Percentiles rank a stretch among this genome's conserved stretches.
phyloP scores from a whole-genome alignment of 2,113 vertebrate genomes.

The Corythaixoides concolor region DNA sequence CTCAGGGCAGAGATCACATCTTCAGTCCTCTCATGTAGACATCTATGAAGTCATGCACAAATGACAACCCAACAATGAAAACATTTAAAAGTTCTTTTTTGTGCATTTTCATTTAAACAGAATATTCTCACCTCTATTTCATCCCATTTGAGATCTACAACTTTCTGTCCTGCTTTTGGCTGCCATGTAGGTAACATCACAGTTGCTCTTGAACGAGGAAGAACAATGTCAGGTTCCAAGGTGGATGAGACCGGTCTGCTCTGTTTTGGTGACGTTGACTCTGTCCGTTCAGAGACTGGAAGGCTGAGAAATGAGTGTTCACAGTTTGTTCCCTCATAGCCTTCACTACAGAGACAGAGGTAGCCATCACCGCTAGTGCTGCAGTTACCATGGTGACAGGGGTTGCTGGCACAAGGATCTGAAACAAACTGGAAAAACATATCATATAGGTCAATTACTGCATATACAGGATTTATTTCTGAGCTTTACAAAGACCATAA shows the following conservation, averaged over 20 bases:
- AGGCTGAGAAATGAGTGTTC: constrained; percentile 68
- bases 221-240: constrained; percentile 71
- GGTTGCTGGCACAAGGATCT: constrained; percentile 91
- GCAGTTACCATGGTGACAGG: constrained; percentile 98
- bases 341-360: constrained; percentile 85
- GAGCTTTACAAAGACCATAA: not conserved
- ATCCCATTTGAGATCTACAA: constrained; percentile 89
- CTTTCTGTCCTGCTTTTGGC: constrained; percentile 87
- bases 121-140: constrained; percentile 85
- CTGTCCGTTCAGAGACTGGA: constrained; percentile 65
- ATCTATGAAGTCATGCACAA: not conserved
- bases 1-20: not conserved
- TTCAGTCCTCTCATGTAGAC: not conserved
- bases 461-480: not conserved
- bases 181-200: constrained; percentile 87
- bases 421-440: constrained; percentile 83
- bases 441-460: constrained; percentile 62
- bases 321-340: constrained; percentile 85
- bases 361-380: constrained; percentile 78
- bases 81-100: not conserved
- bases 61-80: not conserved
- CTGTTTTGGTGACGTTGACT: constrained; percentile 59
- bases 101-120: not conserved
- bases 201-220: constrained; percentile 71
- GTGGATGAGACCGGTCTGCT: constrained; percentile 73